A percentile compares a stretch with the other conserved stretches of the same genome.
Evolutionary conservation across 2,113 vertebrate genomes (phyloP).

Genomic region (Cynopterus brachyotis): DNA sequence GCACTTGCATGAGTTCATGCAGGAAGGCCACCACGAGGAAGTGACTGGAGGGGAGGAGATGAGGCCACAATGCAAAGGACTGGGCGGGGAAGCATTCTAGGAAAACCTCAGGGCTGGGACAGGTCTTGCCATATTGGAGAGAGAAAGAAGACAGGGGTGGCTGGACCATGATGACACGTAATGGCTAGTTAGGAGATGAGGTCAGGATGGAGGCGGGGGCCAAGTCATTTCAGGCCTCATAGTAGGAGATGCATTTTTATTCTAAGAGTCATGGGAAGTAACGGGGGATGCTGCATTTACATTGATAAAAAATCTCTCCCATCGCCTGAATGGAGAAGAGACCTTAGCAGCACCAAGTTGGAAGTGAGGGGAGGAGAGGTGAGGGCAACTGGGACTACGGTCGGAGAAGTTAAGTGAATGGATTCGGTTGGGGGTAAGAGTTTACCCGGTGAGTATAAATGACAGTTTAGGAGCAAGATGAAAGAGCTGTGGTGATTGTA

Average conservation of each 20-base stretch:
- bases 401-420: not conserved
- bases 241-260: not conserved
- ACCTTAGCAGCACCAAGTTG: not conserved
- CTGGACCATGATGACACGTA: not conserved
- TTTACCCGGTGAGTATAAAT: not conserved
- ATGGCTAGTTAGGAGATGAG: not conserved
- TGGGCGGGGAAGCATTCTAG: not conserved
- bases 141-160: not conserved
- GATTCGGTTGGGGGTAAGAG: not conserved
- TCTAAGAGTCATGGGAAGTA: not conserved
- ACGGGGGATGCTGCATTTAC: too few species aligned
- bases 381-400: not conserved
- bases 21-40: not conserved
- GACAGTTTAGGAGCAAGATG: not conserved
- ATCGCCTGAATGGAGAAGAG: not conserved
- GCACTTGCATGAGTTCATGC: not conserved
- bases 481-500: not conserved
- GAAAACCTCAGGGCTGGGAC: not conserved
- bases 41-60: not conserved
- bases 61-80: not conserved
- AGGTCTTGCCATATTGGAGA: not conserved
- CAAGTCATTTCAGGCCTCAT: too few species aligned
- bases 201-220: not conserved
- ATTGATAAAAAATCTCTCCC: not conserved
- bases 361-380: not conserved